A percentile compares a stretch with the other conserved stretches of the same genome.
Conservation (phyloP, 2,113 vertebrate genomes). For the Salminus brasiliensis region DNA sequence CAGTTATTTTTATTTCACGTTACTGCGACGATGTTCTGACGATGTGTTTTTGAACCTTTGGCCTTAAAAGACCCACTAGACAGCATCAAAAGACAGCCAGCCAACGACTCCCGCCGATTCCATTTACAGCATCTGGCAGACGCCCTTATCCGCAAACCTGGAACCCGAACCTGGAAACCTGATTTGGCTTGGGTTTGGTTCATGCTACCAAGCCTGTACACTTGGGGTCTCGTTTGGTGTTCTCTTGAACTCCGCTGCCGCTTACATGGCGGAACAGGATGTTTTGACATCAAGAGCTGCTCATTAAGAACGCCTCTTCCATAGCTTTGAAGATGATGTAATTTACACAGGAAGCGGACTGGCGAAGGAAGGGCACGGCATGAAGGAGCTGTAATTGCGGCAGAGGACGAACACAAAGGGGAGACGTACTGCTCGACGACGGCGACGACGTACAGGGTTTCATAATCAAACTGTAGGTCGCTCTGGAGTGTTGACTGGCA, state of each 20-base stretch:
- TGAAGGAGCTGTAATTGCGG: slow-evolving; percentile 1
- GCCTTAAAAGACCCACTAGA: no score
- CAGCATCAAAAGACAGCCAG: no score
- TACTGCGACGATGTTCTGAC: no score
- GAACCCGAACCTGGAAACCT: no score
- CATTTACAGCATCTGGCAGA: no score
- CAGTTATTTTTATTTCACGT: no score
- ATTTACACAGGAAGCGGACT: not conserved
- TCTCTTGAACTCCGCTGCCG: not conserved
- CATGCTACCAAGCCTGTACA: not conserved
- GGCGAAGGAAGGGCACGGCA: slow-evolving; percentile 14
- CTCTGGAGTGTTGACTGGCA: not conserved
- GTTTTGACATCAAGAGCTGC: not conserved
- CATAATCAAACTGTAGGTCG: not conserved
- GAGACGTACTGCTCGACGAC: not conserved
- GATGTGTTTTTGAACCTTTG: no score
- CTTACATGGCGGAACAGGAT: not conserved
- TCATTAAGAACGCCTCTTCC: not conserved
- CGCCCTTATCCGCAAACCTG: no score
- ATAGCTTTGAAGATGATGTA: slow-evolving; percentile 11
- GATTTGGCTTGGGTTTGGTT: not conserved
- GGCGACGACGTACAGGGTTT: not conserved
- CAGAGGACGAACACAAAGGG: not conserved
- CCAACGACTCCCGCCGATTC: no score
- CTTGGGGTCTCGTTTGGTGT: not conserved